Evolutionary conservation across 1,140 invertebrate species (phyloP).

Genomic region (Plodia interpunctella): DNA sequence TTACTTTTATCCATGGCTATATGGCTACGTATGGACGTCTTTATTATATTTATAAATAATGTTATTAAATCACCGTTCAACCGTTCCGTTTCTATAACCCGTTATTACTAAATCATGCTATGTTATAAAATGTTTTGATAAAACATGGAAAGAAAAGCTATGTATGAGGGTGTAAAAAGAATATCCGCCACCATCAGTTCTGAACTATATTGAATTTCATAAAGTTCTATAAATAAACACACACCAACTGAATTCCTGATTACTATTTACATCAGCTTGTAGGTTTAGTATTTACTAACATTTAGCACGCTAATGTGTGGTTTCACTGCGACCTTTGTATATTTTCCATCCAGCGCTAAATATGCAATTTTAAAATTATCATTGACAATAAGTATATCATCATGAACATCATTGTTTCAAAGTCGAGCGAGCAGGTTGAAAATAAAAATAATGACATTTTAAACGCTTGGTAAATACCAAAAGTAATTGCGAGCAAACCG

Average conservation of each 20-base stretch:
- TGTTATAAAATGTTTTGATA: too few species aligned
- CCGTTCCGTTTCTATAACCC: too few species aligned
- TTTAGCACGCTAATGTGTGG: neutral
- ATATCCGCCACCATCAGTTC: too few species aligned
- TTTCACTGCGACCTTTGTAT: neutral
- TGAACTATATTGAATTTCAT: too few species aligned
- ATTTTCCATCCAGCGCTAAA: neutral
- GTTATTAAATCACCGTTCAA: too few species aligned
- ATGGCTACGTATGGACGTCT: too few species aligned
- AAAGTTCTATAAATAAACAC: too few species aligned
- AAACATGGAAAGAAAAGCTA: too few species aligned
- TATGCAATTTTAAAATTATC: neutral
- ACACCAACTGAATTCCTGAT: neutral
- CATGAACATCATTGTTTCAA: neutral
- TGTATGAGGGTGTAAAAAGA: too few species aligned
- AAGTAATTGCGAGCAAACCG: neutral
- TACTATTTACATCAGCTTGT: neutral
- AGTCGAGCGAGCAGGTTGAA: neutral
- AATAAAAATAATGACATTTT: neutral
- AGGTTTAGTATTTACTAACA: neutral
- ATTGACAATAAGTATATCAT: neutral
- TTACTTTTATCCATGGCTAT: too few species aligned
- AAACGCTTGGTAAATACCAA: neutral
- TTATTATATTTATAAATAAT: too few species aligned
- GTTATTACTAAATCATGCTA: too few species aligned